Evolutionary conservation across 2,888 invertebrate genomes (phyloP).

Genomic region (Drosophila incognita): DNA sequence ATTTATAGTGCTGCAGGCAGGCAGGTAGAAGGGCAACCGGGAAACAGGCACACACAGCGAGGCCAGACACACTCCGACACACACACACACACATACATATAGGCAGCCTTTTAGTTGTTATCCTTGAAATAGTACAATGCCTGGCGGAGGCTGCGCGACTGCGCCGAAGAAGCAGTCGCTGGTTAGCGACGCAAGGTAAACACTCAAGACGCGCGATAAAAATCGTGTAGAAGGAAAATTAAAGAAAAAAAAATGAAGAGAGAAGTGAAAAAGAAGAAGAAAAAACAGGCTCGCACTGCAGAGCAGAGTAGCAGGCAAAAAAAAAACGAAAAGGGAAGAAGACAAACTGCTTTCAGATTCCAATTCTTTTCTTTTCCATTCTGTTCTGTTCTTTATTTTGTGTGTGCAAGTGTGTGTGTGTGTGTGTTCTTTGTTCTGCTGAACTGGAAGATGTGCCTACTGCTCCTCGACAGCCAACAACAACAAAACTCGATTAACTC

Average conservation of each 20-base stretch:
- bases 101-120: slow-evolving; percentile 61
- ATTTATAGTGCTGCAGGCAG: slow-evolving; percentile 66
- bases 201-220: slow-evolving; percentile 62
- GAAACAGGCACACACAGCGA: slow-evolving; percentile 12
- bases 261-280: slow-evolving; percentile 23
- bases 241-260: slow-evolving; percentile 22
- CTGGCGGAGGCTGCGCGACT: slow-evolving; percentile 72
- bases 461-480: slow-evolving; percentile 51
- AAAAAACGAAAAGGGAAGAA: slow-evolving; percentile 64
- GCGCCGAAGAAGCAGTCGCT: slow-evolving; percentile 32
- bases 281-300: slow-evolving; percentile 52
- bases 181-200: slow-evolving; percentile 56
- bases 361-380: slow-evolving; percentile 59
- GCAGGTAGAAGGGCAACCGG: slow-evolving; percentile 27
- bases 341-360: slow-evolving; percentile 80
- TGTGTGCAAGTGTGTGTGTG: slow-evolving; percentile 7
- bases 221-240: slow-evolving; percentile 55
- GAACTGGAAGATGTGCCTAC: slow-evolving; percentile 60
- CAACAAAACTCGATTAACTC: slow-evolving; percentile 83
- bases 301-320: slow-evolving; percentile 36
- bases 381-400: slow-evolving; percentile 22
- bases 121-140: slow-evolving; percentile 84
- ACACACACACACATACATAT: background rate
- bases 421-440: slow-evolving; percentile 55
- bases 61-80: slow-evolving; percentile 14